These are phyloP conservation scores for Papilio dardanus DNA, from an alignment of 1,140 invertebrate genomes.

Conservation along the genomic window DNA sequence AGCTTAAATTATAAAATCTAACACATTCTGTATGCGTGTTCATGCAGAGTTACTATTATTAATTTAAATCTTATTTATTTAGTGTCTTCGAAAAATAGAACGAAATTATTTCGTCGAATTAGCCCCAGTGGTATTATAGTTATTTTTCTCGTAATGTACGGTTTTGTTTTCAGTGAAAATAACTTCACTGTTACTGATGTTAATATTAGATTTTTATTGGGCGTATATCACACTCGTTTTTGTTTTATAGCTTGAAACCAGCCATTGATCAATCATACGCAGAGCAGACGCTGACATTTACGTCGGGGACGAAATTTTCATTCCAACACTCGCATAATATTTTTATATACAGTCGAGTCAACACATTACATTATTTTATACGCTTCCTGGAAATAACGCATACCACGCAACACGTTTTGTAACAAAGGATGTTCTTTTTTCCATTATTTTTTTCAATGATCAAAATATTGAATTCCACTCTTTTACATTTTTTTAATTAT, in stretches of 20 bases:
- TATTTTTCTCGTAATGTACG: no score
- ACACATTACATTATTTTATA: constrained; percentile 14
- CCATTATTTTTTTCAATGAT: no score
- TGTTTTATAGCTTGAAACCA: constrained; percentile 37
- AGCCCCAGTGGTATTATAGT: no score
- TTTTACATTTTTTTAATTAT: no score
- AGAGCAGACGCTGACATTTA: constrained; percentile 33
- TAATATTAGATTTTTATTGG: constrained; percentile 39
- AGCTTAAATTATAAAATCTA: no score
- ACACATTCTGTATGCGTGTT: no score
- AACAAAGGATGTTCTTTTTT: not conserved
- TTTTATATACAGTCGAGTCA: constrained; percentile 12
- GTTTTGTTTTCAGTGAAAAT: not conserved
- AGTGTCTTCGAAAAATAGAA: no score
- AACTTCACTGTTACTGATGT: constrained; percentile 14
- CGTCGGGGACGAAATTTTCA: constrained; percentile 29
- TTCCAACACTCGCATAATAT: constrained; percentile 7
- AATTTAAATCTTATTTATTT: no score
- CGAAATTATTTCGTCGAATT: no score
- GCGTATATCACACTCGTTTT: constrained; percentile 31
- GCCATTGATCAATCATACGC: constrained; percentile 37
- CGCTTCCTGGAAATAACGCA: not conserved
- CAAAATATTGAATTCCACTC: not conserved
- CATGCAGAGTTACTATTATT: no score
- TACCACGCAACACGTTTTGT: not conserved